Evolutionary conservation across 2,797 vertebrate genomes (phyloP), one percentile per base, ranked within the genome.

Genomic region (Lindbergichthys nudifrons): DNA sequence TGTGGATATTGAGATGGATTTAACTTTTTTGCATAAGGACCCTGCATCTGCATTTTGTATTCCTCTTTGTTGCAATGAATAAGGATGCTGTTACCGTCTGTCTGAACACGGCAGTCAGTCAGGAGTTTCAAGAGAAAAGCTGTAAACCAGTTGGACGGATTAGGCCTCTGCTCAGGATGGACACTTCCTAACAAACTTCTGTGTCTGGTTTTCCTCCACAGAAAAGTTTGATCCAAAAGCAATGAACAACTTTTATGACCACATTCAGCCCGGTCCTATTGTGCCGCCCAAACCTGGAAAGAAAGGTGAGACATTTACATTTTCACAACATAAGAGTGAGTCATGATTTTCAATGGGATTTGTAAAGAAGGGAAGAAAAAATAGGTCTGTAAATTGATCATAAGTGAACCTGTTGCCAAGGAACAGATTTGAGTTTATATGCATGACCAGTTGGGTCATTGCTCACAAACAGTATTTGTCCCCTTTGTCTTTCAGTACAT

Each of bases 151-250:
- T 51, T 23, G 7, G 57, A 32, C 18, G 47, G 46, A n/a, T 57
- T 61, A 48, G 46, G 12, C 19, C 14, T 70, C 50, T 54, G 41
- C 30, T 52, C 81, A 65, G 47, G 47, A 60, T 43, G 32, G 16
- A 5, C 14, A 26, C 52, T 68, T 52, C 1, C 59, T 65, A 86
- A 81, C 26, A 69, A 78, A 66, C 41, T 0, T 32, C 10, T 70
- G 16, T 53, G 30, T 88, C 59, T 86, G 66, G 45, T 84, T 73
- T 85, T 89, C 75, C 65, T 82, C 81, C 69, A 59, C 93, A 98
- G 98, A 96, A 61, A 98, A 98, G 91, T 97, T 99, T 94, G 97
- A 99, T 88, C 96, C 96, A 4, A 97, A 97, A 95, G 96, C 96
- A 84, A 93, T 96, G 69, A 96, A 94, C 94, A 99, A 97, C 93